Conservation (phyloP, 2,113 vertebrate genomes). For the Cepphus grylle region DNA sequence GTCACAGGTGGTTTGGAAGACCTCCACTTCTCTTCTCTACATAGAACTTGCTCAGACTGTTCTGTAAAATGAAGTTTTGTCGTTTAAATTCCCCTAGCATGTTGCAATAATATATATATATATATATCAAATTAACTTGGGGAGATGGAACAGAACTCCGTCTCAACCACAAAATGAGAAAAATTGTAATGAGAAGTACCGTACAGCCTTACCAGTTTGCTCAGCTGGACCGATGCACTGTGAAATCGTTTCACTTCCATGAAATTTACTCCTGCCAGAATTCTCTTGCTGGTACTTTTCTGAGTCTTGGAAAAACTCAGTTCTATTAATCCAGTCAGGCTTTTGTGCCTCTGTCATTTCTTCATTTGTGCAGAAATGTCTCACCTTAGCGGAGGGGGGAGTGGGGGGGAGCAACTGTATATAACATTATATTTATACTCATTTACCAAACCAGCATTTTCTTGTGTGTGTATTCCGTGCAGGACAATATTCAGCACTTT, state of each 20-base stretch:
- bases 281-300: constrained; percentile 17
- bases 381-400: background rate
- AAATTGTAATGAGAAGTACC: background rate
- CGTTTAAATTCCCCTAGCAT: background rate
- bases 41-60: background rate
- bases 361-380: background rate
- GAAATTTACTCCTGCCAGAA: background rate
- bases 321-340: constrained; percentile 45
- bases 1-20: constrained; percentile 81
- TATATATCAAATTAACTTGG: background rate
- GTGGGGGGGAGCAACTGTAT: background rate
- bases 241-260: background rate
- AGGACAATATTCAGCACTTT: background rate
- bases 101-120: background rate
- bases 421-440: background rate
- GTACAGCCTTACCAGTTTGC: constrained; percentile 14
- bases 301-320: constrained; percentile 59
- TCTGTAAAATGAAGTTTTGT: constrained; percentile 50
- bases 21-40: constrained; percentile 41
- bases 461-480: background rate
- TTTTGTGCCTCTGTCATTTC: background rate
- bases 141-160: background rate
- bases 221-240: background rate
- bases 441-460: background rate
- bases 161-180: background rate